These are phyloP conservation scores for Scaptomyza cyrtandrae DNA, from an alignment of 2,888 invertebrate species.

Conservation along the genomic window DNA sequence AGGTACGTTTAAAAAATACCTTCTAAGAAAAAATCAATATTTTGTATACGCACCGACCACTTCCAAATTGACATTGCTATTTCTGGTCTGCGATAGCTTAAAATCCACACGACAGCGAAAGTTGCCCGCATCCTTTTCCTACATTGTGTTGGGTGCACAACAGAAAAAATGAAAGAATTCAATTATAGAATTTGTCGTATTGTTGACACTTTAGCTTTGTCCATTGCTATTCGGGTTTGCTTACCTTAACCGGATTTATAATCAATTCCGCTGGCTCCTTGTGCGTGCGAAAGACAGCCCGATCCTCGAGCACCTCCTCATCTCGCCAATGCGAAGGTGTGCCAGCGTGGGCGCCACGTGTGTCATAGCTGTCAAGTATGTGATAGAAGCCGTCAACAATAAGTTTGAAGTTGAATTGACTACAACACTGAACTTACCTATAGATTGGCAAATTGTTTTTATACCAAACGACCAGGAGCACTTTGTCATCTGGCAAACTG, in stretches of 20 bases:
- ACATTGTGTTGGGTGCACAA: conserved; percentile 36
- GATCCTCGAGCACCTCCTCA: conserved; percentile 86
- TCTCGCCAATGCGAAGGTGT: conserved; percentile 88
- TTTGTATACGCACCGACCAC: conserved; percentile 89
- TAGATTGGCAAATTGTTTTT: conserved; percentile 95
- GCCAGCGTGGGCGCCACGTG: conserved; percentile 86
- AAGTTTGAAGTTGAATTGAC: not conserved
- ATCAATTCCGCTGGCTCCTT: conserved; percentile 87
- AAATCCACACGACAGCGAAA: conserved; percentile 92
- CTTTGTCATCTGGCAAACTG: conserved; percentile 90
- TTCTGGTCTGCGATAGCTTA: conserved; percentile 90
- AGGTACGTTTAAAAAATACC: not conserved
- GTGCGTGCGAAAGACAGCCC: conserved; percentile 87
- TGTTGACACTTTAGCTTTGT: conserved; percentile 40
- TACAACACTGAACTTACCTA: conserved; percentile 87
- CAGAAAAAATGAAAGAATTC: conserved; percentile 48
- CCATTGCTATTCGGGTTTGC: conserved; percentile 9
- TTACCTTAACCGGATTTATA: conserved; percentile 86
- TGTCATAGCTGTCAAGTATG: conserved; percentile 86
- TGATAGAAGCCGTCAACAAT: not conserved
- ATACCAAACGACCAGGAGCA: conserved; percentile 95
- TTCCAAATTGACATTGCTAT: conserved; percentile 91
- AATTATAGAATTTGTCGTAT: conserved; percentile 58
- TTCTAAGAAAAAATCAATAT: not conserved
- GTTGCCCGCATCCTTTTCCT: conserved; percentile 89